Evolutionary conservation across 1,140 invertebrate genomes (phyloP), one percentile per base, ranked within the genome.

Genomic region (Condylostylus longicornis): DNA sequence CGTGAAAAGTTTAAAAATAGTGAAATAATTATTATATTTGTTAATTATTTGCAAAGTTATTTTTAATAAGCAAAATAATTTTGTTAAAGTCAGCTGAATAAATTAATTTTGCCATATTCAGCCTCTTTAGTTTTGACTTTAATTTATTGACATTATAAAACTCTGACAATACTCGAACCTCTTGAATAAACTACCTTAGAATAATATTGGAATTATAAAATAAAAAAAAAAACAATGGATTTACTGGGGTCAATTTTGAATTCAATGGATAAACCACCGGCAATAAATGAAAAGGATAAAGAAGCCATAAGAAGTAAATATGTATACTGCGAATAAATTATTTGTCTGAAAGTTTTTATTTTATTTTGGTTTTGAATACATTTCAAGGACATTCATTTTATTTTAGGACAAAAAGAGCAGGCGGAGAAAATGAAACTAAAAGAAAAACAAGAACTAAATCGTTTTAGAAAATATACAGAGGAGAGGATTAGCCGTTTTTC

Each of bases 201-300:
- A n/a, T n/a, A n/a, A n/a, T n/a, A n/a, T n/a, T n/a, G n/a, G n/a
- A n/a, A 25, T 7, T 25, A n/a, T n/a, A n/a, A n/a, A n/a, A n/a
- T n/a, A n/a, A n/a, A n/a, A n/a, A n/a, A n/a, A n/a, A n/a, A n/a
- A 14, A 41, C 12, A n/a, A 79, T 78, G 75, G 76, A 79, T 69
- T 64, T 79, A 35, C 57, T 79, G 10, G 74, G 71, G 23, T 77
- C 76, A n/a, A 79, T 79, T 52, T 62, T 79, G 40, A 73, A 71
- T 53, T 74, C 75, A 7, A 79, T 79, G 76, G 75, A 77, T 35
- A 77, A 77, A 46, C 76, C 76, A 32, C 76, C 76, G 18, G 58
- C 68, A 15, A 54, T 72, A 10, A 76, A 65, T 50, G 68, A 75
- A 45, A 69, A 73, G 43, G 71, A 79, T 55, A 74, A 72, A 44